A percentile compares a stretch with the other conserved stretches of the same genome.
Evolutionary conservation across 2,797 vertebrate genomes (phyloP).

Genomic region (Trichosurus vulpecula): DNA sequence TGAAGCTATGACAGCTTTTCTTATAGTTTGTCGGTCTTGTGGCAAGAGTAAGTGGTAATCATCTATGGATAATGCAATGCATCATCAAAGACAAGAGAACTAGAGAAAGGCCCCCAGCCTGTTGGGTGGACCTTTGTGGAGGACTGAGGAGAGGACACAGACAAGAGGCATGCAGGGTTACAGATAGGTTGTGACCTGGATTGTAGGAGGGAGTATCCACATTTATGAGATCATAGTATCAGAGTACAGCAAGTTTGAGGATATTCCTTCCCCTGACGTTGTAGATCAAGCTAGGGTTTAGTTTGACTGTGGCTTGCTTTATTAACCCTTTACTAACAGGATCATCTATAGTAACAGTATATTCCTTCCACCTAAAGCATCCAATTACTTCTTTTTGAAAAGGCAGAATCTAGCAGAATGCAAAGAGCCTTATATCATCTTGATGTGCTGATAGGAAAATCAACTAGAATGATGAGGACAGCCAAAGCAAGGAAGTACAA

Average conservation of each 20-base stretch:
- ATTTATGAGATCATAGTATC: not conserved
- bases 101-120: not conserved
- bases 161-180: not conserved
- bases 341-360: not conserved
- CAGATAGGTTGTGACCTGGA: not conserved
- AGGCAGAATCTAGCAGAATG: not conserved
- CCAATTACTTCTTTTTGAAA: not conserved
- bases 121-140: not conserved
- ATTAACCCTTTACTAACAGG: not conserved
- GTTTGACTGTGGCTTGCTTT: no score
- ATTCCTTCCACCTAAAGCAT: not conserved
- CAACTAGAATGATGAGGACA: slow-evolving; percentile 11
- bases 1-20: not conserved
- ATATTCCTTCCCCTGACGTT: not conserved
- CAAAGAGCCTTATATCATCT: not conserved
- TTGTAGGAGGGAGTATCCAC: not conserved
- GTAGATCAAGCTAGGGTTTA: not conserved
- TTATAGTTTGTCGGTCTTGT: not conserved
- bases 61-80: not conserved
- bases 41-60: not conserved
- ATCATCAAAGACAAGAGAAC: not conserved
- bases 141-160: not conserved
- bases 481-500: slow-evolving; percentile 19
- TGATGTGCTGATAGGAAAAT: not conserved
- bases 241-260: not conserved